phyloP scores from a whole-genome alignment of 1,140 invertebrate genomes.

The Chrysomallon squamiferum region DNA sequence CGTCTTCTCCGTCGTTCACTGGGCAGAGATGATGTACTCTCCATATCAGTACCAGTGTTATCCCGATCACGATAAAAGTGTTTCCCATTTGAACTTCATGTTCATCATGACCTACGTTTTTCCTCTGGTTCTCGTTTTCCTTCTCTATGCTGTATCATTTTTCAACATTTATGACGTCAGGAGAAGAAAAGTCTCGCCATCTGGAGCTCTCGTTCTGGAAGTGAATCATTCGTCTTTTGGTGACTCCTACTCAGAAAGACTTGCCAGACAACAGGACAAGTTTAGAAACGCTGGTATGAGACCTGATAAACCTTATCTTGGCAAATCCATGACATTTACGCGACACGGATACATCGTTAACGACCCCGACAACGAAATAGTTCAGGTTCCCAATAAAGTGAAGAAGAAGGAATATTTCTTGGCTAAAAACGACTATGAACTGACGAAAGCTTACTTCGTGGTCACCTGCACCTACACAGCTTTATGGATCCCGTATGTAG shows the following conservation, averaged over 20 bases:
- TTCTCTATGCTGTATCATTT: background rate
- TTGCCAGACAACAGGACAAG: background rate
- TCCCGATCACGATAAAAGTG: background rate
- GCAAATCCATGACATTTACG: background rate
- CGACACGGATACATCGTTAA: background rate
- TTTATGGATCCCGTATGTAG: background rate
- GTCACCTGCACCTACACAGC: background rate
- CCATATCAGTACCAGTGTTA: background rate
- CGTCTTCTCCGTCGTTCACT: background rate
- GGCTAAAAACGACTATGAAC: background rate
- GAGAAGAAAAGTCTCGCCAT: background rate
- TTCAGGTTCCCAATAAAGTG: background rate
- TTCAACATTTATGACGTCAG: background rate
- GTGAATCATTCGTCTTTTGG: background rate
- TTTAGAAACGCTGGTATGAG: slow-evolving; percentile 2
- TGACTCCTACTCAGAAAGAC: background rate
- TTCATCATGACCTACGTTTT: background rate
- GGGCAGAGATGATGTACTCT: background rate
- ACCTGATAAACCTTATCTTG: background rate
- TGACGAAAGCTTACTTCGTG: background rate
- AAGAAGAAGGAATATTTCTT: background rate
- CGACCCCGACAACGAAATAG: background rate
- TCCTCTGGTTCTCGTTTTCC: background rate
- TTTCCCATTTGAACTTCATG: slow-evolving; percentile 1
- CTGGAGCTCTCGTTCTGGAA: background rate